These are phyloP conservation scores for Cinara cedri DNA, from an alignment of 2,888 invertebrate species.

Conservation along the genomic window DNA sequence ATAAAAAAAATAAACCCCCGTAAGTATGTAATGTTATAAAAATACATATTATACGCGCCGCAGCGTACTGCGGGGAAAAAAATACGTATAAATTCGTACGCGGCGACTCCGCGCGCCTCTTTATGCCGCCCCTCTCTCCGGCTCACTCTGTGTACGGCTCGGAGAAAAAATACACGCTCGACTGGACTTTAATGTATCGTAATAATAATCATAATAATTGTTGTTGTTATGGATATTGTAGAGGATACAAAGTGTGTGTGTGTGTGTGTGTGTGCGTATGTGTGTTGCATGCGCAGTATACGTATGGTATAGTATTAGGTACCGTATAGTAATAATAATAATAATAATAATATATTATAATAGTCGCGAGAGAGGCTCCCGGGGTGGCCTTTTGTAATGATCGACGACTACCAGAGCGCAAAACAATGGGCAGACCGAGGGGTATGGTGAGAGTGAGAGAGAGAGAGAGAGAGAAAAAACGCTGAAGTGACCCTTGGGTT, in stretches of 20 bases:
- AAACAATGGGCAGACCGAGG: conserved; percentile 40
- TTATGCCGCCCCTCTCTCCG: background rate
- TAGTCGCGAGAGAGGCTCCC: conserved; percentile 28
- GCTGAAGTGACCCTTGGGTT: conserved; percentile 44
- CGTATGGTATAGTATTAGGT: too few species aligned
- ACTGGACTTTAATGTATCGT: conserved; percentile 48
- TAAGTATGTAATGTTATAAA: conserved; percentile 6
- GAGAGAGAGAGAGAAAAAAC: conserved; percentile 9
- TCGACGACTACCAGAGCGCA: conserved; percentile 34
- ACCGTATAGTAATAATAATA: too few species aligned
- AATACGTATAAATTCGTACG: conserved; percentile 7
- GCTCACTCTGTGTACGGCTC: background rate
- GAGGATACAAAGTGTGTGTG: conserved; percentile 36
- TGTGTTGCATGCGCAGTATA: too few species aligned
- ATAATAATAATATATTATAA: too few species aligned
- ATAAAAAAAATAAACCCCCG: too few species aligned
- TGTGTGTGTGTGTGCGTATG: background rate
- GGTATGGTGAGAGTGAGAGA: too few species aligned
- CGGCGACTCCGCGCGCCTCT: background rate
- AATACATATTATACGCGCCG: conserved; percentile 13
- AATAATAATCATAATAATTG: conserved; percentile 51
- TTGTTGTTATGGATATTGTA: conserved; percentile 52
- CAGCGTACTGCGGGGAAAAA: conserved; percentile 4
- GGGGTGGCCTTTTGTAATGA: conserved; percentile 57
- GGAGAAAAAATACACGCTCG: conserved; percentile 39